Conservation (phyloP, 2,888 invertebrate species). For the Nezara viridula region DNA sequence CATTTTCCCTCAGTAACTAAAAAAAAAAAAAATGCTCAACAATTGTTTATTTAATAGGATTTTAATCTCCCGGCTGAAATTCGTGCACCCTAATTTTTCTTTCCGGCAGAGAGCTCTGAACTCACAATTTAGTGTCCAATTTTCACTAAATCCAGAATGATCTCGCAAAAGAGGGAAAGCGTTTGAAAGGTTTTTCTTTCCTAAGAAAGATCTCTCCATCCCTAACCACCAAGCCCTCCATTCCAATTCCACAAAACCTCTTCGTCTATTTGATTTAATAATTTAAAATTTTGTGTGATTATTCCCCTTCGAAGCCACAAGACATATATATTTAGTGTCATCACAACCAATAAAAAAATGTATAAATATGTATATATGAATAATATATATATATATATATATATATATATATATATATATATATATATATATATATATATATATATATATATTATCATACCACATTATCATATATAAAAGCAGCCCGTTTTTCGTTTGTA, state of each 20-base stretch:
- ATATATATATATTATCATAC: no score
- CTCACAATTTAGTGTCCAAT: slow-evolving; percentile 11
- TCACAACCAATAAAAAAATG: no score
- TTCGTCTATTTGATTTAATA: background rate
- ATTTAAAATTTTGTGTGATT: background rate
- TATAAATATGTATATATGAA: no score
- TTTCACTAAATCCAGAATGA: background rate
- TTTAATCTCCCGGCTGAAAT: background rate
- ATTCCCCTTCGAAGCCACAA: background rate
- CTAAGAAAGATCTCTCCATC: background rate
- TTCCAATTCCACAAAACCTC: background rate
- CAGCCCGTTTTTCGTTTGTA: no score
- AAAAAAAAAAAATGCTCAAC: no score
- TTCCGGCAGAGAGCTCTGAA: background rate
- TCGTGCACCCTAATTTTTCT: background rate
- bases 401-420: no score
- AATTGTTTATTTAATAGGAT: background rate
- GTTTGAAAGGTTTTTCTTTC: slow-evolving; percentile 18
- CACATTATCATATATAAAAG: no score
- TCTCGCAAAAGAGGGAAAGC: background rate
- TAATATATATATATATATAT: no score
- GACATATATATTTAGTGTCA: no score
- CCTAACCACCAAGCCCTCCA: background rate
- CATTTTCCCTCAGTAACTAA: no score
- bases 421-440: no score